Percentiles rank a stretch among this genome's conserved stretches.
Conservation (phyloP, 35 echinoderm and acorn worm genomes). For the Lytechinus pictus region DNA sequence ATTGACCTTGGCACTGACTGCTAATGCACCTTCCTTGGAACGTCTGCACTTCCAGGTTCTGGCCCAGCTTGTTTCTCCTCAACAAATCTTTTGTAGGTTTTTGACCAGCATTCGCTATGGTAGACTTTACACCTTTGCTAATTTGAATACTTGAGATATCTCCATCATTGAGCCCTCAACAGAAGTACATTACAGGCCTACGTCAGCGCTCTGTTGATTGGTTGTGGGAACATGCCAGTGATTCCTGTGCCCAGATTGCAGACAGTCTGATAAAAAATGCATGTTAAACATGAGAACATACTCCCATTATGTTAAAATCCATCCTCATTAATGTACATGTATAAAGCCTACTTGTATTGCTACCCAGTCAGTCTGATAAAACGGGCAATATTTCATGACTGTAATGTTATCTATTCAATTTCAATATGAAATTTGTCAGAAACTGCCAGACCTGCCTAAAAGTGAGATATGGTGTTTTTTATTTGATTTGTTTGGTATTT, state of each 20-base stretch:
- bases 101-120: not conserved
- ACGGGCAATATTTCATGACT: not conserved
- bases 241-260: not conserved
- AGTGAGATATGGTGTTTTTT: too few relatives aligned
- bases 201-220: not conserved
- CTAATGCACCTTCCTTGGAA: not conserved
- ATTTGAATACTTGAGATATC: too few relatives aligned
- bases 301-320: not conserved
- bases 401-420: too few relatives aligned
- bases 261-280: not conserved
- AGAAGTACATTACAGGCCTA: too few relatives aligned
- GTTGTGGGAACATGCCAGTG: not conserved
- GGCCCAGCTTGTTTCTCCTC: not conserved
- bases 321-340: not conserved
- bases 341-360: not conserved
- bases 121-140: not conserved
- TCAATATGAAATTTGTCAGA: too few relatives aligned
- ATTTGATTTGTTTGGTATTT: too few relatives aligned
- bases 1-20: conserved; percentile 9
- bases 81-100: not conserved
- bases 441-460: too few relatives aligned
- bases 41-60: not conserved
- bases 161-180: too few relatives aligned
- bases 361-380: not conserved
- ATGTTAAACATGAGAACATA: not conserved